Evolutionary conservation across 2,113 vertebrate species (phyloP), one percentile per base, ranked within the genome.

Genomic region (Anguilla rostrata): DNA sequence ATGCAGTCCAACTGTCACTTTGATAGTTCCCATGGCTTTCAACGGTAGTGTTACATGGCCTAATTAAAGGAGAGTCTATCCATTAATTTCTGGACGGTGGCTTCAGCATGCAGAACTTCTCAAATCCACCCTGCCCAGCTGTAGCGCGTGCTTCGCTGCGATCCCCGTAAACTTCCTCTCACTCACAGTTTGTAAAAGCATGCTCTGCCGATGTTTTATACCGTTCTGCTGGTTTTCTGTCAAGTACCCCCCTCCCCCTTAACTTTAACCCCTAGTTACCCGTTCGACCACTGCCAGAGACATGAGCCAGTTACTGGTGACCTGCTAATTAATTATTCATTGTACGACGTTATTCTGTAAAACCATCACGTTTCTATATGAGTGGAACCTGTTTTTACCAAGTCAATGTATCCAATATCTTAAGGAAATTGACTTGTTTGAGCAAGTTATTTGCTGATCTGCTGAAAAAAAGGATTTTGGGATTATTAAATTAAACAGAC

Each of bases 171-270:
- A 75, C 71, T 34, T 9, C 71, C 8, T 5, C n/a, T 29, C 71
- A 75, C 71, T 7, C 71, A 75, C 71, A 75, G 71, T 75, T 75
- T 29, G 71, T 75, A 75, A 75, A 34, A n/a, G 71, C 71, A 29
- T 75, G n/a, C 71, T 75, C 71, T 75, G 16, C 9, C 26, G 26
- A 75, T 34, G 71, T n/a, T 75, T 75, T 75, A 75, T 75, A 75
- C 71, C 71, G 26, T n/a, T 34, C 71, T n/a, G n/a, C 71, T 75
- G 71, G 71, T 29, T 75, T 75, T n/a, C 71, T 75, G 71, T 75
- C 71, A 75, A 75, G 71, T 75, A 75, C 71, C 71, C 71, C 71
- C 71, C 71, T 75, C 71, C 71, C 71, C n/a, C 71, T 75, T 22
- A 29, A 9, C 26, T 75, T 75, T 29, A 75, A n/a, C 71, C 71